These are phyloP conservation scores for Dermolepida albohirtum DNA, from an alignment of 2,888 invertebrate species.

Conservation along the genomic window DNA sequence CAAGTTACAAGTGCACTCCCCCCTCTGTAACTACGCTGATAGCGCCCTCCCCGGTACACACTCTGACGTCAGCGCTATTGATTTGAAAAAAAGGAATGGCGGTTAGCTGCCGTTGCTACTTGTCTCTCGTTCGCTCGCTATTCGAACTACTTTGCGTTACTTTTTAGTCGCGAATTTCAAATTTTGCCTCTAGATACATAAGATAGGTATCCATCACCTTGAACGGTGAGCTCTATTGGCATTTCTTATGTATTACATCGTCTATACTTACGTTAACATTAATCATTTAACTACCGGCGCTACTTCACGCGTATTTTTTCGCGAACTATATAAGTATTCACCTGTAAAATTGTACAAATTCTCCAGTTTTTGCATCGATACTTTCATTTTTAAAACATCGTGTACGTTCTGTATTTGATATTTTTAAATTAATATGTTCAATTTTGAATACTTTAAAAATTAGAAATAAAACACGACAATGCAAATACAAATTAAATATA, in stretches of 20 bases:
- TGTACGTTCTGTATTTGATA: too few relatives aligned
- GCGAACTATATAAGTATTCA: too few relatives aligned
- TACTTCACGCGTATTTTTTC: background rate
- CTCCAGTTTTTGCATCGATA: too few relatives aligned
- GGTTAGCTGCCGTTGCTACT: slow-evolving; percentile 49
- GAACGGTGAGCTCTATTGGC: slow-evolving; percentile 13
- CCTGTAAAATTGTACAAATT: too few relatives aligned
- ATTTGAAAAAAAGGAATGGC: slow-evolving; percentile 62
- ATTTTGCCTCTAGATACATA: slow-evolving; percentile 5
- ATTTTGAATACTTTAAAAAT: too few relatives aligned
- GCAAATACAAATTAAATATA: too few relatives aligned
- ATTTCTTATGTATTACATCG: background rate
- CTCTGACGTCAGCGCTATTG: slow-evolving; percentile 66
- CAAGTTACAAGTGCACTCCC: slow-evolving; percentile 67
- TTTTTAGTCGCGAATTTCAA: slow-evolving; percentile 20
- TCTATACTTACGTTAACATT: background rate
- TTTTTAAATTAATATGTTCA: too few relatives aligned
- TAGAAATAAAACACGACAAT: too few relatives aligned
- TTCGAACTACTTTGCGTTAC: slow-evolving; percentile 2
- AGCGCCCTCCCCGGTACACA: slow-evolving; percentile 61
- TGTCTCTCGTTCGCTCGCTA: slow-evolving; percentile 4
- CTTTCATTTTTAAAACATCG: too few relatives aligned
- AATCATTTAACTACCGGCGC: slow-evolving; percentile 2
- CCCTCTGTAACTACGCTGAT: slow-evolving; percentile 61
- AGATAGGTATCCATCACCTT: slow-evolving; percentile 13